Percentiles rank a stretch among this genome's conserved stretches.
phyloP scores from a whole-genome alignment of 2,888 invertebrate genomes.

The Lithophane ornitopus region DNA sequence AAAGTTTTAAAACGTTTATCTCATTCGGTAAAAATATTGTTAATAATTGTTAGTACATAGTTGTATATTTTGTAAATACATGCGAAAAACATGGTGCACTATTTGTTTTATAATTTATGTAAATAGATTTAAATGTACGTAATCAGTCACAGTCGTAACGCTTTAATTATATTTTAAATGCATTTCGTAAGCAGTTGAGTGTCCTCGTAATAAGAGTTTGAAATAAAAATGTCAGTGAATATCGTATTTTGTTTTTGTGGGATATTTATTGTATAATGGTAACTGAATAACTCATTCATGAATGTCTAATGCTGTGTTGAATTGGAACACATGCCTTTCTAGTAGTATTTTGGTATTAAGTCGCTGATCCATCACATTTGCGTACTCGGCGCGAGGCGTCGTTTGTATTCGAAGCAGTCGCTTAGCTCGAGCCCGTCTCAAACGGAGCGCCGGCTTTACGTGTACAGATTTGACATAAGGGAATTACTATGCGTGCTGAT shows the following conservation, averaged over 20 bases:
- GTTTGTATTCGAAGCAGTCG: constrained; percentile 56
- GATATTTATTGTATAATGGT: constrained; percentile 44
- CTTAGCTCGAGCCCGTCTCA: constrained; percentile 49
- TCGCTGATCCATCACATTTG: constrained; percentile 50
- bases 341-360: constrained; percentile 52
- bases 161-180: constrained; percentile 66
- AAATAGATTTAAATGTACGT: constrained; percentile 73
- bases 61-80: constrained; percentile 88
- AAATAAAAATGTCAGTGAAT: constrained; percentile 48
- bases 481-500: constrained; percentile 63
- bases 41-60: constrained; percentile 85
- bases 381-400: constrained; percentile 44
- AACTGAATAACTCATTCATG: constrained; percentile 52
- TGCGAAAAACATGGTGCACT: constrained; percentile 85
- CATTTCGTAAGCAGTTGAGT: constrained; percentile 62
- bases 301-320: constrained; percentile 53
- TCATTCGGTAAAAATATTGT: constrained; percentile 79
- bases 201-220: constrained; percentile 56
- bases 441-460: constrained; percentile 52
- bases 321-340: constrained; percentile 45
- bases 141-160: constrained; percentile 72
- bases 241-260: constrained; percentile 46
- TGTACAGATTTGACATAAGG: constrained; percentile 64
- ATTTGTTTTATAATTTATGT: constrained; percentile 77
- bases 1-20: constrained; percentile 65